Conservation (phyloP, 1,140 invertebrate species). For the Cydia fagiglandana region DNA sequence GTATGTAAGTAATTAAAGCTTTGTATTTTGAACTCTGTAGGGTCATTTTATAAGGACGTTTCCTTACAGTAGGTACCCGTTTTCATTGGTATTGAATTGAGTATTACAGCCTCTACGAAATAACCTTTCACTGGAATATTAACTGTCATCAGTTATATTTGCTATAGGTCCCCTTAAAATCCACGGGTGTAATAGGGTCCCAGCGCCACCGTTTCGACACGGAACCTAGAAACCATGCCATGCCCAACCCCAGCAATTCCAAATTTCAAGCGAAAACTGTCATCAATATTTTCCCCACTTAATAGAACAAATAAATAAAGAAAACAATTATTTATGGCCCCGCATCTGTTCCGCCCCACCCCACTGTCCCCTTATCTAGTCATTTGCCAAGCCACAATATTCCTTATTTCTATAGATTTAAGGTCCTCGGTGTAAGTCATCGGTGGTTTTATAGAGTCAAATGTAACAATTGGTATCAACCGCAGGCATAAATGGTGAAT, state of each 20-base stretch:
- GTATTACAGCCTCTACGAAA: too few relatives aligned
- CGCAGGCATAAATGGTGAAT: conserved; percentile 11
- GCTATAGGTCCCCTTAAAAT: neutral
- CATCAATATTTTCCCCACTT: conserved; percentile 35
- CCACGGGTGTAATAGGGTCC: too few relatives aligned
- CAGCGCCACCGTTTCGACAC: neutral
- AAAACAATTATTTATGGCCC: conserved; percentile 29
- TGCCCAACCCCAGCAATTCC: neutral
- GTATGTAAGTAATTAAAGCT: too few relatives aligned
- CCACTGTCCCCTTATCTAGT: conserved; percentile 35
- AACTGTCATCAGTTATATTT: neutral
- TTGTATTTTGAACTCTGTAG: too few relatives aligned
- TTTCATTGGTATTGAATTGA: too few relatives aligned
- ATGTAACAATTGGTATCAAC: conserved; percentile 5
- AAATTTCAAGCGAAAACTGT: conserved; percentile 10
- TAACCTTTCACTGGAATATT: neutral
- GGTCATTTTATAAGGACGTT: too few relatives aligned
- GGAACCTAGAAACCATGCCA: neutral
- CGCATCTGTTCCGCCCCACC: conserved; percentile 64
- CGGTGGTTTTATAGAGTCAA: neutral
- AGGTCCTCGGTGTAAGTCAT: neutral
- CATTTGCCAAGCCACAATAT: neutral
- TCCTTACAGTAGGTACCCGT: too few relatives aligned
- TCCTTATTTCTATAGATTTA: neutral
- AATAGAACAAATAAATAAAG: conserved; percentile 23